Conservation (phyloP, 2,888 invertebrate species). For the Ernsta delagoae region DNA sequence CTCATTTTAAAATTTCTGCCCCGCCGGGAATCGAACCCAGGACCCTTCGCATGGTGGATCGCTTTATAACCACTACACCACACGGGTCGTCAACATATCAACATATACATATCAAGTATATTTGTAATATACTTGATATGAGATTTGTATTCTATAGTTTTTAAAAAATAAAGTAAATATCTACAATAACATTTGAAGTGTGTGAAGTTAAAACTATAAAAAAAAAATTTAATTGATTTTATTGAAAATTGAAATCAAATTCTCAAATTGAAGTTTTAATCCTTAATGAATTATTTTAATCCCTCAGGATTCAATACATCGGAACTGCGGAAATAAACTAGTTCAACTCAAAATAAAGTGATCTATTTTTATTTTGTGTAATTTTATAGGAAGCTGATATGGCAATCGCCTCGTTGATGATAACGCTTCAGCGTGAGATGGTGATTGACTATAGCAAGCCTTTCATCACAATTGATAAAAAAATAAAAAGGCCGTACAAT, state of each 20-base stretch:
- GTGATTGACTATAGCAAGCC: constrained; percentile 99
- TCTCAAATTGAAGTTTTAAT: not conserved
- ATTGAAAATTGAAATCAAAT: not conserved
- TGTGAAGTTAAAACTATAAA: not conserved
- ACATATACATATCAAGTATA: no score
- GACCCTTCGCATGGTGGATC: no score
- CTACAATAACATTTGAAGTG: not conserved
- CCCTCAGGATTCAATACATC: not conserved
- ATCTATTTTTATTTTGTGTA: not conserved
- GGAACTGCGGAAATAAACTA: not conserved
- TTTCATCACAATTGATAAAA: constrained; percentile 98
- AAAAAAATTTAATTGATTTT: not conserved
- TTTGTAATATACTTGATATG: no score
- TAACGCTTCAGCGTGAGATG: constrained; percentile 95
- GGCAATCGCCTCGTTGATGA: constrained; percentile 97
- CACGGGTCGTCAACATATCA: no score
- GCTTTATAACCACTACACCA: no score
- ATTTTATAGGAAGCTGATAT: constrained; percentile 94
- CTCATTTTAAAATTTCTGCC: no score
- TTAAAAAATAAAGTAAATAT: no score
- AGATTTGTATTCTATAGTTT: no score
- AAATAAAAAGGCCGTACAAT: constrained; percentile 93
- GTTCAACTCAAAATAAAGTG: not conserved
- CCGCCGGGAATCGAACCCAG: no score
- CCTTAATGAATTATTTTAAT: not conserved